phyloP scores from a whole-genome alignment of 2,888 invertebrate genomes.

The Prenolepis imparis region DNA sequence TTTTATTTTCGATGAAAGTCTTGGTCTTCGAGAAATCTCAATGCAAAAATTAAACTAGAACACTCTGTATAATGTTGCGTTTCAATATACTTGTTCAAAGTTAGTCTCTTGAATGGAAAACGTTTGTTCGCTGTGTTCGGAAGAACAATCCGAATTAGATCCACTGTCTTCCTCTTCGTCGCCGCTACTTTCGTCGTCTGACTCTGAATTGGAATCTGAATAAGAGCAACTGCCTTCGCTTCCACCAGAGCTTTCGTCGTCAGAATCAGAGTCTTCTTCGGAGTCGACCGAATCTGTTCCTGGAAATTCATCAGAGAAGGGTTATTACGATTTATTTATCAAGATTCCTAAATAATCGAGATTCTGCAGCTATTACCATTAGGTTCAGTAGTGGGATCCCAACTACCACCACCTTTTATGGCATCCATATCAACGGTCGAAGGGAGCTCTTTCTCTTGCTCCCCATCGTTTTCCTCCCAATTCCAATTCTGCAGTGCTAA shows the following conservation, averaged over 20 bases:
- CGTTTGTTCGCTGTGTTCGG: constrained; percentile 86
- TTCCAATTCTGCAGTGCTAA: constrained; percentile 85
- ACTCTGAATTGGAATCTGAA: constrained; percentile 85
- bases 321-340: neutral
- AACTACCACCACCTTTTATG: constrained; percentile 87
- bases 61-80: neutral
- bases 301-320: constrained; percentile 57
- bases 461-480: constrained; percentile 87
- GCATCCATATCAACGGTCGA: constrained; percentile 91
- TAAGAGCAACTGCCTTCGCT: constrained; percentile 85
- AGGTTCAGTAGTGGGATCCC: constrained; percentile 84
- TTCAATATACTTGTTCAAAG: constrained; percentile 85
- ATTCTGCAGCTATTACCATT: constrained; percentile 79
- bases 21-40: too few species aligned
- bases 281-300: constrained; percentile 85
- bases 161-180: constrained; percentile 82
- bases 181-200: constrained; percentile 84
- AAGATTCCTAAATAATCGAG: neutral
- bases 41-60: too few species aligned
- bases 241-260: constrained; percentile 86
- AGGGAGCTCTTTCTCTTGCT: constrained; percentile 88
- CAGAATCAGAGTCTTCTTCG: constrained; percentile 86
- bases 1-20: too few species aligned
- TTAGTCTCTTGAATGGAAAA: constrained; percentile 87
- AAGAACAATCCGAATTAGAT: constrained; percentile 87